Evolutionary conservation across 2,797 vertebrate species (phyloP), one percentile per base, ranked within the genome.

Genomic region (Astyanax mexicanus): DNA sequence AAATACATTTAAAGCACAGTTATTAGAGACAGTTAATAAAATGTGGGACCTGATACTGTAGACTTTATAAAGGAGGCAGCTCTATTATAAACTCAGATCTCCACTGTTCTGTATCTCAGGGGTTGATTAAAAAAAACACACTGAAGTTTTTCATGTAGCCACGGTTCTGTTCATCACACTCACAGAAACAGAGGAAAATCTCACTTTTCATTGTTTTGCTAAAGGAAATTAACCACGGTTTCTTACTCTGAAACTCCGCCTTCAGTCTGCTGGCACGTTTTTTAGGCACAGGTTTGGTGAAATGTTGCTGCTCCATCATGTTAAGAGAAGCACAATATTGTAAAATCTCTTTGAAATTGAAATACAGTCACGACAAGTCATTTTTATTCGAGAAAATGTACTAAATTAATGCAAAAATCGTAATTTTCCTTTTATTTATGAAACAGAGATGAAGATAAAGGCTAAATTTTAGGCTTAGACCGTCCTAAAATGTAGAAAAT

Each of bases 51-150:
- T 72, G 75, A 67, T 37, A 25, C 44, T 13, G 52, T 35, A 21
- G 7, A 54, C 45, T 62, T 69, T 35, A n/a, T n/a, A n/a, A n/a
- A n/a, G n/a, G n/a, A n/a, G 72, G 67, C 52, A 66, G 78, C 72
- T 80, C 35, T 57, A 38, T 67, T 58, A 37, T n/a, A 7, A 21
- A 61, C 19, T 61, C 23, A 4, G 74, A 54, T 9, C 10, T 47
- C 38, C 58, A 44, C 3, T 10, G 45, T 61, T 37, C 23, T 29
- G 21, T 44, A 51, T 62, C 54, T 68, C 62, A 68, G 76, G 76
- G 52, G 15, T 23, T 44, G 1, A 64, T 25, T 40, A 4, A 27
- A 64, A 42, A 51, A 64, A 42, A 51, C 17, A 17, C 17, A 58
- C 29, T 58, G 29, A 5, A 38, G 35, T n/a, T 6, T 12, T 2